Conservation (phyloP, 2,797 vertebrate genomes). For the Characodon lateralis region DNA sequence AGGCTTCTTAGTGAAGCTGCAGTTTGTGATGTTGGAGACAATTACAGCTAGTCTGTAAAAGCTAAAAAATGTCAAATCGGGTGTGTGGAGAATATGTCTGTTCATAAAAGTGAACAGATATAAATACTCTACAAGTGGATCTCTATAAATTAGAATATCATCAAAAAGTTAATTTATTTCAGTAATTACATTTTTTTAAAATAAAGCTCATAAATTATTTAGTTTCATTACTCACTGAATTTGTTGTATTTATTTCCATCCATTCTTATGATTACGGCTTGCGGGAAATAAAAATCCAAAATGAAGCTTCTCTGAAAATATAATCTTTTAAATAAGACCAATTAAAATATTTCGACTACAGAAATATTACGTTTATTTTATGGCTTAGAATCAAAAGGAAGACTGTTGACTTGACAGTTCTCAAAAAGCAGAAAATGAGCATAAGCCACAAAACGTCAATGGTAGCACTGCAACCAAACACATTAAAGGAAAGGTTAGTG, state of each 20-base stretch:
- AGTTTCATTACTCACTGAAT: too few relatives aligned
- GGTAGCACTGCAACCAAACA: too few relatives aligned
- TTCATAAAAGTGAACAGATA: conserved; percentile 23
- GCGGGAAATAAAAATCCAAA: not conserved
- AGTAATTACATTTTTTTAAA: not conserved
- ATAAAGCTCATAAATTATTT: not conserved
- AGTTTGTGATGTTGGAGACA: conserved; percentile 24
- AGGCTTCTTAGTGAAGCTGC: conserved; percentile 31
- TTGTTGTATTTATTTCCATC: not conserved
- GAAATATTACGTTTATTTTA: not conserved
- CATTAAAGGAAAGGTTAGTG: too few relatives aligned
- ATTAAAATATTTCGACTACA: not conserved
- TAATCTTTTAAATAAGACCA: not conserved
- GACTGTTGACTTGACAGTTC: too few relatives aligned
- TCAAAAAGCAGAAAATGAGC: too few relatives aligned
- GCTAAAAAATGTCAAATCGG: not conserved
- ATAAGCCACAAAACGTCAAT: too few relatives aligned
- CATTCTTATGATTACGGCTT: not conserved
- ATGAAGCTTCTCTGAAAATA: not conserved
- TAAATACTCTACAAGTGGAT: conserved; percentile 17
- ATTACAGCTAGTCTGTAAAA: conserved; percentile 24
- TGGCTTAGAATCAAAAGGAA: too few relatives aligned
- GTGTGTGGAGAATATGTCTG: conserved; percentile 13
- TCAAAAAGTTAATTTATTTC: not conserved
- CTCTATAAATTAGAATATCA: not conserved